These are phyloP conservation scores for Ephestia elutella DNA, from an alignment of 1,140 invertebrate species.

Conservation along the genomic window DNA sequence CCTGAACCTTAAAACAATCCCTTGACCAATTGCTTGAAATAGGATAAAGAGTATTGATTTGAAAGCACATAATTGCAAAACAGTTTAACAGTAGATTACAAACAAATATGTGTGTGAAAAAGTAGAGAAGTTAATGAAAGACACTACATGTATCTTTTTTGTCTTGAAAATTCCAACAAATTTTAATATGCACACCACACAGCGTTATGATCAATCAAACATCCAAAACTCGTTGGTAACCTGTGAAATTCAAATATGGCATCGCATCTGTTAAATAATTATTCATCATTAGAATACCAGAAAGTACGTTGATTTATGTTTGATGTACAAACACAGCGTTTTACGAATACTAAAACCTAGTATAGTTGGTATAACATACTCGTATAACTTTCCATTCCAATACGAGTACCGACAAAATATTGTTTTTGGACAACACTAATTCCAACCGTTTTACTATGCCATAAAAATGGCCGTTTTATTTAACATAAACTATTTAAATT, in stretches of 20 bases:
- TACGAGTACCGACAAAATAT: slow-evolving; percentile 26
- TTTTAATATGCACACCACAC: too few species aligned
- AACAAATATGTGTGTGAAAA: too few species aligned
- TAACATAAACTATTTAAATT: slow-evolving; percentile 49
- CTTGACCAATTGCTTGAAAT: too few species aligned
- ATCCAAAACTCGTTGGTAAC: background rate
- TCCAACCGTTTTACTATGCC: slow-evolving; percentile 37
- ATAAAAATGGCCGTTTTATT: slow-evolving; percentile 48
- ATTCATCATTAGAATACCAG: background rate
- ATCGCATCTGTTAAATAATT: background rate
- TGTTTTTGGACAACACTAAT: slow-evolving; percentile 36
- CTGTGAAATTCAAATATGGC: background rate
- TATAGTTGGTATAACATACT: background rate
- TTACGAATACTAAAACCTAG: background rate
- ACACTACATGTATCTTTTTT: too few species aligned
- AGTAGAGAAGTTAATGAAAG: too few species aligned
- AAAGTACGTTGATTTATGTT: background rate
- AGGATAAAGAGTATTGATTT: too few species aligned
- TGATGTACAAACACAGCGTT: background rate
- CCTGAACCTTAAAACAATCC: too few species aligned
- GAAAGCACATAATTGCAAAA: too few species aligned
- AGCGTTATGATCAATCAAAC: background rate
- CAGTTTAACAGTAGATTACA: too few species aligned
- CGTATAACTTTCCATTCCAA: slow-evolving; percentile 24
- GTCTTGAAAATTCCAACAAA: too few species aligned